Percentiles rank a stretch among this genome's conserved stretches.
These are phyloP conservation scores for Craseonycteris thonglongyai DNA, from an alignment of 2,113 vertebrate species.

Conservation along the genomic window DNA sequence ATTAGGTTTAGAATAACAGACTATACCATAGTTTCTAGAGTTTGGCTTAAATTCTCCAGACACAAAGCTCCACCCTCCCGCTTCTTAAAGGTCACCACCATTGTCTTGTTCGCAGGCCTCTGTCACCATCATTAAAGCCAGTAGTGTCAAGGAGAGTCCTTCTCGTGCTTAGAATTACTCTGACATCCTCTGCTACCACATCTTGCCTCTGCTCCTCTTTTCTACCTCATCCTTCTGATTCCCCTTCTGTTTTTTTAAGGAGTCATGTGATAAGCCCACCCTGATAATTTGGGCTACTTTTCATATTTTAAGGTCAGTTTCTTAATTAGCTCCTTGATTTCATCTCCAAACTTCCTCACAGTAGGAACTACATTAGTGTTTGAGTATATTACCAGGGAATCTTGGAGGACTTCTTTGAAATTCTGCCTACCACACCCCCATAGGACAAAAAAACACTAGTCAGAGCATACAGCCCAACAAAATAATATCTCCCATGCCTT, in stretches of 20 bases:
- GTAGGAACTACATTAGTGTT: neutral
- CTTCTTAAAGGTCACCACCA: neutral
- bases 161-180: neutral
- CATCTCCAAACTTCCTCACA: neutral
- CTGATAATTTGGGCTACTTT: neutral
- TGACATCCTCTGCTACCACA: fast-evolving
- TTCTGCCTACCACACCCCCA: neutral
- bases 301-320: neutral
- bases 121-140: neutral
- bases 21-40: too few species aligned
- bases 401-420: neutral
- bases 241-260: neutral
- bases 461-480: neutral
- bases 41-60: too few species aligned
- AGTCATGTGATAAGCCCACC: neutral
- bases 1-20: too few species aligned
- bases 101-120: neutral
- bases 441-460: neutral
- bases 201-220: neutral
- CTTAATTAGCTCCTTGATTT: neutral
- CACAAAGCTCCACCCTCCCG: too few species aligned
- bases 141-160: too few species aligned
- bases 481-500: neutral
- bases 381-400: neutral
- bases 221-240: neutral